Evolutionary conservation across 2,113 vertebrate species (phyloP).

Genomic region (Sinocyclocheilus anshuiensis): DNA sequence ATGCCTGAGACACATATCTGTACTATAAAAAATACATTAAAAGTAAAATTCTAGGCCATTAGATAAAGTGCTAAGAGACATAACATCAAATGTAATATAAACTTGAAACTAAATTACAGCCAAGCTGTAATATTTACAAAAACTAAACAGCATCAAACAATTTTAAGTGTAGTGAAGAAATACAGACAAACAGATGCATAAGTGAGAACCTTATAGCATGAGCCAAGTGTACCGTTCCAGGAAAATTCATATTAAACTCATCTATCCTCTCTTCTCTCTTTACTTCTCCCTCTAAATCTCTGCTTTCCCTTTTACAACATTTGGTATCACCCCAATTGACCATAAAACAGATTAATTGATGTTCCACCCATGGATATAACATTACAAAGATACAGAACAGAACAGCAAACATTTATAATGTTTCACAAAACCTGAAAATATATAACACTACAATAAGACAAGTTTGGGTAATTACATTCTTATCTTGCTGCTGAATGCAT

Average conservation of each 20-base stretch:
- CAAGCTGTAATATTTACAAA: neutral
- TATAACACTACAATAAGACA: slow-evolving; percentile 6
- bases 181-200: neutral
- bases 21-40: neutral
- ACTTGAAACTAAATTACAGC: neutral
- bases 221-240: neutral
- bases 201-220: neutral
- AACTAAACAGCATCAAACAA: neutral
- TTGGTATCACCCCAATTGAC: slow-evolving; percentile 12
- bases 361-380: neutral
- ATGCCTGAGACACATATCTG: neutral
- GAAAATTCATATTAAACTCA: slow-evolving; percentile 31
- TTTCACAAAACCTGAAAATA: slow-evolving; percentile 10
- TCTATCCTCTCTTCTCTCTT: slow-evolving; percentile 19
- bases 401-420: slow-evolving; percentile 12
- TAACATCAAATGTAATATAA: neutral
- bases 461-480: neutral
- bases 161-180: neutral
- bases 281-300: slow-evolving; percentile 17
- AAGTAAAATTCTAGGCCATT: neutral
- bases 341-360: slow-evolving; percentile 34
- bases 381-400: neutral
- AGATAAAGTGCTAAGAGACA: neutral
- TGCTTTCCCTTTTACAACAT: slow-evolving; percentile 18
- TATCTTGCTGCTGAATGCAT: neutral